phyloP scores from a whole-genome alignment of 2,888 invertebrate genomes.

The Melipona beecheii region DNA sequence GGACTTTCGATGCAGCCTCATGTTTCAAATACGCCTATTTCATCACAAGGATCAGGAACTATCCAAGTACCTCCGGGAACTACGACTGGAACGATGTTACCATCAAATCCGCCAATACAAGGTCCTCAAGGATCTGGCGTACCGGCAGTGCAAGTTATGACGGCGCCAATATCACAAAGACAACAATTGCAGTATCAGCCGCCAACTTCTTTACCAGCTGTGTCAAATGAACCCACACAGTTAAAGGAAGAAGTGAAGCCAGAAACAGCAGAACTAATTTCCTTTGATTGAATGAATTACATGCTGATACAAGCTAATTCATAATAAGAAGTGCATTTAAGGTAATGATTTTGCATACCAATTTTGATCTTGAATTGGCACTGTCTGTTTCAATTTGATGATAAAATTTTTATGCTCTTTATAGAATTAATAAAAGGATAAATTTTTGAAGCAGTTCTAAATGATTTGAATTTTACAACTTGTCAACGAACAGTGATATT shows the following conservation, averaged over 20 bases:
- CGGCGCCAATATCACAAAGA: constrained; percentile 60
- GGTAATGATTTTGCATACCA: constrained; percentile 43
- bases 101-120: constrained; percentile 59
- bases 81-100: constrained; percentile 38
- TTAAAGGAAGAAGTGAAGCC: constrained; percentile 83
- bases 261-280: constrained; percentile 91
- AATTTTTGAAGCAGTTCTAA: constrained; percentile 25
- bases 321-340: constrained; percentile 59
- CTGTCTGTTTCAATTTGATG: constrained; percentile 15
- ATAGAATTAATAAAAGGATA: constrained; percentile 1
- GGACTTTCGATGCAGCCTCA: constrained; percentile 64
- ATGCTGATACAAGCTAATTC: constrained; percentile 12
- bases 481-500: background rate
- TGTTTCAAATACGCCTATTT: constrained; percentile 59
- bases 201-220: constrained; percentile 28
- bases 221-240: constrained; percentile 62
- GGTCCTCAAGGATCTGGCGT: constrained; percentile 52
- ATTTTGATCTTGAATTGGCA: constrained; percentile 32
- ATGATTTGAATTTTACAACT: background rate
- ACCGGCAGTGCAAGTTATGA: constrained; percentile 66
- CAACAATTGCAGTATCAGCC: constrained; percentile 70
- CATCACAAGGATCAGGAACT: constrained; percentile 57
- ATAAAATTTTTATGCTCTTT: constrained; percentile 18
- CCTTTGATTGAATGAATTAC: constrained; percentile 87
- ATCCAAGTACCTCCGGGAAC: constrained; percentile 63